A percentile compares a stretch with the other conserved stretches of the same genome.
These are phyloP conservation scores for Phaethornis superciliosus DNA, from an alignment of 2,113 vertebrate genomes.

Conservation along the genomic window DNA sequence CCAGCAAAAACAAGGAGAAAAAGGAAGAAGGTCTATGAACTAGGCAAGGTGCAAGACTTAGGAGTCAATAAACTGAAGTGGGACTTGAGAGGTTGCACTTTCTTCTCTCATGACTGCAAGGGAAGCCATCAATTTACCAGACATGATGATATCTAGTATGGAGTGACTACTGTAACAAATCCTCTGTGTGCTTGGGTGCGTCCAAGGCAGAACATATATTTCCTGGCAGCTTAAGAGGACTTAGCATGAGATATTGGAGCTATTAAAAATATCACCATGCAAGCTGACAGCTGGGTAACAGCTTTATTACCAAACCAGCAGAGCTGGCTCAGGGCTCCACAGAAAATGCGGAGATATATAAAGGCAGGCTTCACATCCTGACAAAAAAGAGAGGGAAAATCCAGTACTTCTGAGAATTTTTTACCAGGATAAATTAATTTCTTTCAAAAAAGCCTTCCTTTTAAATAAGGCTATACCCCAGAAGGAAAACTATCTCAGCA, in stretches of 20 bases:
- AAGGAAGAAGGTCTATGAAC: background rate
- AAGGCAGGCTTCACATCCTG: background rate
- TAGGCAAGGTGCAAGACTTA: background rate
- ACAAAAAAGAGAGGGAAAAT: background rate
- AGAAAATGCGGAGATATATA: background rate
- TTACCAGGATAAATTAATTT: background rate
- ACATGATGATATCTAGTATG: background rate
- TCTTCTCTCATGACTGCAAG: background rate
- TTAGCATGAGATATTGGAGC: background rate
- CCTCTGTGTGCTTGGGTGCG: rapidly evolving
- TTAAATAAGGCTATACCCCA: background rate
- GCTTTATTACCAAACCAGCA: background rate
- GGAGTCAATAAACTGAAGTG: background rate
- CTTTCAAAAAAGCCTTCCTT: background rate
- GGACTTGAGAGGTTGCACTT: rapidly evolving
- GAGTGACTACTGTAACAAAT: background rate
- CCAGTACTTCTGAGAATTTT: background rate
- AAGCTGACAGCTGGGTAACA: background rate
- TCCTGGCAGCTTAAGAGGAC: background rate
- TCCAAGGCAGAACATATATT: background rate
- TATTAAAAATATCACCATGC: background rate
- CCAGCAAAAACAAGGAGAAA: background rate
- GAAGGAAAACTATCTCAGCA: background rate
- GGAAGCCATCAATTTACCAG: background rate
- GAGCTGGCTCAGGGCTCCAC: background rate